A percentile compares a stretch with the other conserved stretches of the same genome.
These are phyloP conservation scores for Sceliomorpha sp. DNA, from an alignment of 2,888 invertebrate genomes.

Conservation along the genomic window DNA sequence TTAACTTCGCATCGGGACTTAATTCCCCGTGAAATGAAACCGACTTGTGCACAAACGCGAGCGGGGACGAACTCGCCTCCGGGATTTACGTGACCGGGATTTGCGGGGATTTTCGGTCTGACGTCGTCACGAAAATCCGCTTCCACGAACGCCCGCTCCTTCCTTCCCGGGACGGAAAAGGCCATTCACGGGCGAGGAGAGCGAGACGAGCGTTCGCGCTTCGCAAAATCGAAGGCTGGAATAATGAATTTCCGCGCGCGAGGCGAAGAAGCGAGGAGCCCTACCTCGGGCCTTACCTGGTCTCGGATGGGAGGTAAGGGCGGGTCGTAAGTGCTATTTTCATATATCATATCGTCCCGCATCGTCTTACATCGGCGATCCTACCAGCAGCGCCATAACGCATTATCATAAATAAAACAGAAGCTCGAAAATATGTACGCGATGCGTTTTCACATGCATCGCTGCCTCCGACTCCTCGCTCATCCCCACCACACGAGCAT, in stretches of 20 bases:
- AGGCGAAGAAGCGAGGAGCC: no score
- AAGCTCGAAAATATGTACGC: conserved; percentile 24
- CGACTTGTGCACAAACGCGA: conserved; percentile 66
- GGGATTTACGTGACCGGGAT: conserved; percentile 72
- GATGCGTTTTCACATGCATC: conserved; percentile 17
- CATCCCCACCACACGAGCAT: no score
- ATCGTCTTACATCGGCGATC: conserved; percentile 27
- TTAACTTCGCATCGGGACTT: conserved; percentile 74
- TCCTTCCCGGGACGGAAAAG: no score
- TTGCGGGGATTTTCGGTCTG: conserved; percentile 67
- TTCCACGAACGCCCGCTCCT: conserved; percentile 54
- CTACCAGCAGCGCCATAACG: conserved; percentile 25
- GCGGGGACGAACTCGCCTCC: conserved; percentile 66
- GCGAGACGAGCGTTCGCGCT: no score
- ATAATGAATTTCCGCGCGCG: no score
- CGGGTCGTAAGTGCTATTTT: conserved; percentile 12
- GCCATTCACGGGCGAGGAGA: no score
- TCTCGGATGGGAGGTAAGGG: neutral
- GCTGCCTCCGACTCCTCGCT: no score
- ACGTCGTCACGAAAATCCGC: conserved; percentile 55
- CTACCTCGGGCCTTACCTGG: no score
- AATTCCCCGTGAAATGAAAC: conserved; percentile 80
- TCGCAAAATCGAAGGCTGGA: no score
- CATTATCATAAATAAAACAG: conserved; percentile 33
- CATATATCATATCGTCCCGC: conserved; percentile 41